Base-by-base conservation (phyloP, 1,140 invertebrate species). In the Phenacoccus solenopsis region DNA sequence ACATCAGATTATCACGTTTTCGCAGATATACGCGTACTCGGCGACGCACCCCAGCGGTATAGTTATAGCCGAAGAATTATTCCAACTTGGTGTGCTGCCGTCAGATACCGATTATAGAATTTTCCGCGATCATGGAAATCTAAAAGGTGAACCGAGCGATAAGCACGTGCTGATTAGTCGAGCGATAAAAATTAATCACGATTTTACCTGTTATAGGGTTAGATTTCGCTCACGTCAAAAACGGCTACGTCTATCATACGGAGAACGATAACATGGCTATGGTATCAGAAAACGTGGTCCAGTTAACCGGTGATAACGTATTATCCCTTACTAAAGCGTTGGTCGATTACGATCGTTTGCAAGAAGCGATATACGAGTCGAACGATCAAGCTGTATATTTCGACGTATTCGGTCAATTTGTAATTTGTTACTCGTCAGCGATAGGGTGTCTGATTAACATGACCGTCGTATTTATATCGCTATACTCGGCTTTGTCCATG, bases 71-170 rank as follows among this genome's bases (percentile, higher is more conserved):
- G 89, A 94, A 78, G 89, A 93, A 79, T 78, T 94, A 1, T 94
- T 91, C 79, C 83, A 87, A 70, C 81, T 80, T 56, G 87, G 87
- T 1, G 71, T 90, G 0, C 84, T 91, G 72, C 89, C 88, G 1
- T 88, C 87, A 0, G 88, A 91, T 76, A 91, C 89, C 0, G 90
- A 92, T 79, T 91, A 87, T 77, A 79, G 88, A 74, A 86, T 93
- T 72, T 93, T 90, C 77, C 78, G 87, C 67, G 84, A 89, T 75
- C 85, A 83, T 76, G 85, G 84, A 0, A 73, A 82, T 1, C 77
- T 68, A 67, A n/a, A 75, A 87, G 89, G 89, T 61, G 30, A 13
- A 13, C 13, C 5, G 5, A 32, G 13, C 30, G 13, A 7, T 32
- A 13, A 32, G n/a, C n/a, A n/a, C n/a, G n/a, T n/a, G n/a, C n/a